These are phyloP conservation scores for Prunella himalayana DNA, from an alignment of 2,113 vertebrate genomes.

Conservation along the genomic window DNA sequence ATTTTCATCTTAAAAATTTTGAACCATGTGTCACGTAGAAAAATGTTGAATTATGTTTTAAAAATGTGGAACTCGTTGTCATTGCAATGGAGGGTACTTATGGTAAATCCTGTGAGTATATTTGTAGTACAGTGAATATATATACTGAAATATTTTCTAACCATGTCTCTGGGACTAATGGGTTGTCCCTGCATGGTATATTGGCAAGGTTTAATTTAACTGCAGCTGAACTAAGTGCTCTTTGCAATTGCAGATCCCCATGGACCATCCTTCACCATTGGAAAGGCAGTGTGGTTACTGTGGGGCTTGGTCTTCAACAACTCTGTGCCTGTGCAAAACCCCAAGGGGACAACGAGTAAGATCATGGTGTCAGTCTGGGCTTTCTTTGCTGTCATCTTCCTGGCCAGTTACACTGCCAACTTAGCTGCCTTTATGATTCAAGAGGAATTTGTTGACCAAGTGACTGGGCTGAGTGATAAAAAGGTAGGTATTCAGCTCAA, in stretches of 20 bases:
- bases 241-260: constrained; percentile 82
- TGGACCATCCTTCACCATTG: constrained; percentile 96
- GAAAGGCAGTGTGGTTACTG: constrained; percentile 96
- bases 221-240: background rate
- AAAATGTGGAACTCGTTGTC: background rate
- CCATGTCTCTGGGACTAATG: background rate
- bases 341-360: constrained; percentile 96
- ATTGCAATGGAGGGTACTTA: background rate
- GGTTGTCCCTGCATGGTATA: background rate
- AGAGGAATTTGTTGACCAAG: constrained; percentile 98
- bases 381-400: constrained; percentile 98
- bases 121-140: background rate
- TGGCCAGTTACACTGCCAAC: constrained; percentile 98
- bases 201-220: background rate
- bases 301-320: constrained; percentile 99
- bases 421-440: constrained; percentile 99
- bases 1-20: background rate
- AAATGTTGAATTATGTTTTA: background rate
- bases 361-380: constrained; percentile 99
- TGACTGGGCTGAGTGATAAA: constrained; percentile 96
- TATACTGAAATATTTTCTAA: background rate
- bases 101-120: background rate
- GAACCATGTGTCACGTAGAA: background rate
- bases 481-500: constrained; percentile 79
- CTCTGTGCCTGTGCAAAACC: constrained; percentile 97